phyloP scores from a whole-genome alignment of 2,797 vertebrate genomes.

The Chaenodraco wilsoni region DNA sequence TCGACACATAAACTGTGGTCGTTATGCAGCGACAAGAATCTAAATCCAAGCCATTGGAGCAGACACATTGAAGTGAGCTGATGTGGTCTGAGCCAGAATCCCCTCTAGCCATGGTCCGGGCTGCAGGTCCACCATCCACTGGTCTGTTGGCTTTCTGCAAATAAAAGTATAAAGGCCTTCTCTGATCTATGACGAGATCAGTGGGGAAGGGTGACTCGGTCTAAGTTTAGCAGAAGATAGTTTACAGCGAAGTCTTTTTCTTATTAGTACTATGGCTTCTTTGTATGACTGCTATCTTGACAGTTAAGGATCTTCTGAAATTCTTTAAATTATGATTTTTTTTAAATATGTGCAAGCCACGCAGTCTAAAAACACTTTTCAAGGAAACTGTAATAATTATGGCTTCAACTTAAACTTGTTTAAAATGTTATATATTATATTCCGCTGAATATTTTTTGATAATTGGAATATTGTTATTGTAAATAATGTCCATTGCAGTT shows the following conservation, averaged over 20 bases:
- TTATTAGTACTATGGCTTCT: slow-evolving; percentile 24
- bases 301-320: not conserved
- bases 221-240: slow-evolving; percentile 17
- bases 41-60: slow-evolving; percentile 34
- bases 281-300: slow-evolving; percentile 1
- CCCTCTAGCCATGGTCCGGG: slow-evolving; percentile 57
- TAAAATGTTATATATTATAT: not conserved
- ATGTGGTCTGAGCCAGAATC: slow-evolving; percentile 60
- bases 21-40: slow-evolving; percentile 47
- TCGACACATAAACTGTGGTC: slow-evolving; percentile 57
- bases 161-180: slow-evolving; percentile 27
- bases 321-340: not conserved
- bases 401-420: not conserved
- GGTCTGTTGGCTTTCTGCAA: slow-evolving; percentile 43
- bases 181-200: slow-evolving; percentile 16
- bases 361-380: not conserved
- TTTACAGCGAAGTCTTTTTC: not conserved
- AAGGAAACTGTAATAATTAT: not conserved
- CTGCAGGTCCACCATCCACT: slow-evolving; percentile 51
- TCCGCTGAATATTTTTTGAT: not conserved
- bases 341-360: not conserved
- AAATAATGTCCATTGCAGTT: too few species aligned
- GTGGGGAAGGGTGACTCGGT: not conserved
- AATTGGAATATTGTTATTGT: not conserved
- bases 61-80: slow-evolving; percentile 51